Conservation (phyloP, 2,888 invertebrate species). For the Spilosoma lubricipeda region DNA sequence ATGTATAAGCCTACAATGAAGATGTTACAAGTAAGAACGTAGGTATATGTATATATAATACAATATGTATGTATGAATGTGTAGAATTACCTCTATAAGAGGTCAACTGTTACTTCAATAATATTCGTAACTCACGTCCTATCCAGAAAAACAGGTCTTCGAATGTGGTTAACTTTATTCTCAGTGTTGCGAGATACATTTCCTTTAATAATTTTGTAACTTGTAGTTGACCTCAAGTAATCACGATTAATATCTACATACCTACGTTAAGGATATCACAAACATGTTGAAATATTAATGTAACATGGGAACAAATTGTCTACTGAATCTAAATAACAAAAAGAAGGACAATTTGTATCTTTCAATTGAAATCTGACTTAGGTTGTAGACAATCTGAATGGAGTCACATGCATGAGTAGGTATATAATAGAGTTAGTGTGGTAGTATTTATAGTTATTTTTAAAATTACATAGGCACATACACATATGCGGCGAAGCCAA, state of each 20-base stretch:
- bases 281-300: background rate
- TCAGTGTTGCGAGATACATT: constrained; percentile 2
- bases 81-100: background rate
- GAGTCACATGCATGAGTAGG: background rate
- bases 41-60: background rate
- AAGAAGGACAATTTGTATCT: background rate
- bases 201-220: constrained; percentile 4
- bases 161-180: constrained; percentile 5
- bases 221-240: background rate
- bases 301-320: background rate
- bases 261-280: background rate
- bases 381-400: no score
- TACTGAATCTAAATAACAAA: background rate
- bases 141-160: constrained; percentile 10
- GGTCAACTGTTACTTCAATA: constrained; percentile 14
- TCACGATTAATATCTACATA: background rate
- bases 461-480: background rate
- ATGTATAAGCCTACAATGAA: background rate
- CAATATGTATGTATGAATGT: background rate
- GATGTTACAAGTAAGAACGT: background rate
- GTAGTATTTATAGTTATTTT: background rate
- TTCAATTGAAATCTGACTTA: background rate
- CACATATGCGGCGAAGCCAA: no score
- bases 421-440: background rate
- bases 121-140: background rate